Evolutionary conservation across 2,797 vertebrate genomes (phyloP), one percentile per base, ranked within the genome.

Genomic region (Gadopsis marmoratus): DNA sequence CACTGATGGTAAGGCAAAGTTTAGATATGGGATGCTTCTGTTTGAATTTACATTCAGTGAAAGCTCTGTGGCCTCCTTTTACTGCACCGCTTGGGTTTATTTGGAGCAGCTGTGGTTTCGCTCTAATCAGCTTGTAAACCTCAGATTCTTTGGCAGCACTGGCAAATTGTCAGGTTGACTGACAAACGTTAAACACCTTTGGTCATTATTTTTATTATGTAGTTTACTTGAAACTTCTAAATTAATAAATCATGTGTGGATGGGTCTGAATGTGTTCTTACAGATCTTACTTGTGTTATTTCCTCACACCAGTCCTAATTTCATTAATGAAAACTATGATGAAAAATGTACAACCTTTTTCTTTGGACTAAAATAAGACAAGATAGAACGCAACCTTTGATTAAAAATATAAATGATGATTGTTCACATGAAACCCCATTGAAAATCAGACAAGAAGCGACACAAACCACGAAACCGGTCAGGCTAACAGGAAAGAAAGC

Each of bases 121-220:
- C 76, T 67, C 17, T 79, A 76, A 87, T 86, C 87, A 65, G 77
- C 73, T 60, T 83, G 81, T 91, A 85, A 89, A 82, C 54, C 61
- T 47, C 35, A 68, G 71, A 71, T 45, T 12, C 35, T 58, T 26
- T 47, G 50, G 72, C 73, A 73, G 59, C 48, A 64, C 55, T 60
- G 58, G 62, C 31, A 47, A 76, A 63, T 71, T 31, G 14, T 55
- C 0, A n/a, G n/a, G 12, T 7, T 88, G 73, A 90, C 48, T 65
- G 29, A 73, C 12, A 73, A 64, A 82, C 26, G 72, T 69, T 67
- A 60, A 56, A 83, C 70, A 59, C 45, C 41, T 71, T 63, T 33
- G 39, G 11, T 53, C 11, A 39, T 81, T 73, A 79, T 9, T 61
- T 39, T 26, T 26, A 26, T 26, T 16, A 33, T 51, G 51, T 54